These are phyloP conservation scores for Mus spicilegus DNA, from an alignment of 2,113 vertebrate genomes.

Conservation along the genomic window DNA sequence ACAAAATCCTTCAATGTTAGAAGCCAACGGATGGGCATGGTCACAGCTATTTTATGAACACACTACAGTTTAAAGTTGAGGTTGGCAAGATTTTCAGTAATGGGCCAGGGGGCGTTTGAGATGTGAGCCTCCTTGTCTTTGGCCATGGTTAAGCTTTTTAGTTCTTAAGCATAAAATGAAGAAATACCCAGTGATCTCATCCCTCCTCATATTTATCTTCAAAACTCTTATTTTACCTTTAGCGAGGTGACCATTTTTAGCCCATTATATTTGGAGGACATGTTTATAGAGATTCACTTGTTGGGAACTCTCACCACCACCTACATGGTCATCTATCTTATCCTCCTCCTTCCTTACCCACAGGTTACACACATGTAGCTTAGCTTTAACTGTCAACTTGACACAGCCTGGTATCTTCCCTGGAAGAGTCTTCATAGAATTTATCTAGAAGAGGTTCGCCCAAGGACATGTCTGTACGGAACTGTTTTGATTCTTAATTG, in stretches of 20 bases:
- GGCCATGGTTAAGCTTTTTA: not conserved
- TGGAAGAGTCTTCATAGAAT: not conserved
- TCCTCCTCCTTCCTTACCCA: not conserved
- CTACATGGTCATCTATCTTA: not conserved
- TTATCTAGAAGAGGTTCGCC: not conserved
- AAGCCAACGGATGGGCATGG: not conserved
- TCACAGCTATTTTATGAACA: slow-evolving; percentile 24
- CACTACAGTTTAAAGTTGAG: not conserved
- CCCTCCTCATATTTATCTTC: not conserved
- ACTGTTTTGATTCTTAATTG: not conserved
- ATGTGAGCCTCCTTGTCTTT: not conserved
- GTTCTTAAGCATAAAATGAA: not conserved
- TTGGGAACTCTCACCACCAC: not conserved
- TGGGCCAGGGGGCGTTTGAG: not conserved
- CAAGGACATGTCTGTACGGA: not conserved
- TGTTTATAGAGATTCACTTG: not conserved
- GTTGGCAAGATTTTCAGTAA: not conserved
- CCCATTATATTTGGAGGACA: not conserved
- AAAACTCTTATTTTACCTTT: slow-evolving; percentile 23
- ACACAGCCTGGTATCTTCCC: not conserved
- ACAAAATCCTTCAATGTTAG: not conserved
- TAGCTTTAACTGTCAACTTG: not conserved
- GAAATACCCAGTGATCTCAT: not conserved
- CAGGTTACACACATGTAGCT: not conserved
- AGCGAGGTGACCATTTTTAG: not conserved